A percentile compares a stretch with the other conserved stretches of the same genome.
phyloP scores from a whole-genome alignment of 2,888 invertebrate species.

The Lasius platythorax region DNA sequence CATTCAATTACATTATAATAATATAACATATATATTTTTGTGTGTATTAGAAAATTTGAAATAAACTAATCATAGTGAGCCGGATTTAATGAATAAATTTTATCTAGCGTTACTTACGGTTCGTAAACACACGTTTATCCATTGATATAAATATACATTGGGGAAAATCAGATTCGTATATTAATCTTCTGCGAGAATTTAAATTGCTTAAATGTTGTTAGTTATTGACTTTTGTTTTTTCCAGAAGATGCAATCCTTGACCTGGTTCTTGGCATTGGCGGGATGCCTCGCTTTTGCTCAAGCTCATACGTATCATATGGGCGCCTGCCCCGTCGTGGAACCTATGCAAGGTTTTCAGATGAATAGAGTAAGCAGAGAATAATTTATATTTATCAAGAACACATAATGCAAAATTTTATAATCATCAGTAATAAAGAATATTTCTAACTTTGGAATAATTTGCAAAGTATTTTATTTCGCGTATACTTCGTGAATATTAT shows the following conservation, averaged over 20 bases:
- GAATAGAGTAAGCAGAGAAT: slow-evolving; percentile 88
- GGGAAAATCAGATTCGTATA: background rate
- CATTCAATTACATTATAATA: background rate
- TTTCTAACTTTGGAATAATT: background rate
- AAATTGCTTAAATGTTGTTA: background rate
- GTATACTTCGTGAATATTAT: background rate
- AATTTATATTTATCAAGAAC: background rate
- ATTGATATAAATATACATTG: background rate
- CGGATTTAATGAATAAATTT: background rate
- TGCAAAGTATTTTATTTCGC: background rate
- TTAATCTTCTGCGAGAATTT: background rate
- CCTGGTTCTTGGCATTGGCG: slow-evolving; percentile 65
- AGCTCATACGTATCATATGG: slow-evolving; percentile 91
- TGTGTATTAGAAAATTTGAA: background rate
- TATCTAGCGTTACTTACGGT: background rate
- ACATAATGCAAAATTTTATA: background rate
- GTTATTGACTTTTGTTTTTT: slow-evolving; percentile 26
- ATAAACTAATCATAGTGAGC: background rate
- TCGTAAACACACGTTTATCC: background rate
- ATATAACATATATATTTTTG: background rate
- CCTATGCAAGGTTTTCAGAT: slow-evolving; percentile 92
- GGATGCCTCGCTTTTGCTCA: slow-evolving; percentile 70
- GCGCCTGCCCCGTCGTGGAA: slow-evolving; percentile 91
- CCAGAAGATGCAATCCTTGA: slow-evolving; percentile 73
- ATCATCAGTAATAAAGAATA: background rate